Evolutionary conservation across 2,888 invertebrate species (phyloP).

Genomic region (Mechanitis messenoides): DNA sequence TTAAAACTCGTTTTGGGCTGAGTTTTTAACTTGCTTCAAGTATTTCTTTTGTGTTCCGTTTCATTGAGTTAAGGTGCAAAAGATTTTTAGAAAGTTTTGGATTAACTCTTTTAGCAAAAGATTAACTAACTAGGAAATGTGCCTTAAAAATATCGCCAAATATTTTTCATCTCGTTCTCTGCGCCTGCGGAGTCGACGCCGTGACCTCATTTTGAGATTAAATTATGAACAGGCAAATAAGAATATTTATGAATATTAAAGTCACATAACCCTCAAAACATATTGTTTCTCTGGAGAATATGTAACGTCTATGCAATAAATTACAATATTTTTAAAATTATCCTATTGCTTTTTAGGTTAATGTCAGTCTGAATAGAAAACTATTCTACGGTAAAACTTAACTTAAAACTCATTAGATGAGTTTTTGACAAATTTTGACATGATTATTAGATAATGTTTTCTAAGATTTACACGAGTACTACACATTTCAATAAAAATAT

Average conservation of each 20-base stretch:
- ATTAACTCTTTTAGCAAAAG: neutral
- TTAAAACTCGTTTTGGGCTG: slow-evolving; percentile 12
- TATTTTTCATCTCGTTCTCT: slow-evolving; percentile 1
- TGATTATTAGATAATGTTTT: too few species aligned
- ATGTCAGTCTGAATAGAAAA: too few species aligned
- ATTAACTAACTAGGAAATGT: neutral
- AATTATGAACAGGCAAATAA: slow-evolving; percentile 4
- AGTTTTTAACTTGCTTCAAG: neutral
- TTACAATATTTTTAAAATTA: neutral
- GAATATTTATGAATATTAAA: slow-evolving; percentile 6
- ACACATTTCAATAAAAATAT: too few species aligned
- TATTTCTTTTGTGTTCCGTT: neutral
- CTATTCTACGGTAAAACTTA: too few species aligned
- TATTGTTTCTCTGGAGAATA: neutral
- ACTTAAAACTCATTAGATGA: too few species aligned
- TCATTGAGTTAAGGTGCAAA: neutral
- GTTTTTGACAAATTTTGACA: too few species aligned
- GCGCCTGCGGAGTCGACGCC: neutral
- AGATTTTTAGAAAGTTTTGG: too few species aligned
- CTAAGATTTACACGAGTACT: too few species aligned
- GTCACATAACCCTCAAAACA: slow-evolving; percentile 1
- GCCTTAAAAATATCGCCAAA: neutral
- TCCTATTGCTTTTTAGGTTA: neutral
- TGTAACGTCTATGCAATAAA: neutral
- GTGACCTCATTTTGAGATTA: slow-evolving; percentile 5